phyloP scores from a whole-genome alignment of 2,888 invertebrate genomes.

The Clepsis dumicolana region DNA sequence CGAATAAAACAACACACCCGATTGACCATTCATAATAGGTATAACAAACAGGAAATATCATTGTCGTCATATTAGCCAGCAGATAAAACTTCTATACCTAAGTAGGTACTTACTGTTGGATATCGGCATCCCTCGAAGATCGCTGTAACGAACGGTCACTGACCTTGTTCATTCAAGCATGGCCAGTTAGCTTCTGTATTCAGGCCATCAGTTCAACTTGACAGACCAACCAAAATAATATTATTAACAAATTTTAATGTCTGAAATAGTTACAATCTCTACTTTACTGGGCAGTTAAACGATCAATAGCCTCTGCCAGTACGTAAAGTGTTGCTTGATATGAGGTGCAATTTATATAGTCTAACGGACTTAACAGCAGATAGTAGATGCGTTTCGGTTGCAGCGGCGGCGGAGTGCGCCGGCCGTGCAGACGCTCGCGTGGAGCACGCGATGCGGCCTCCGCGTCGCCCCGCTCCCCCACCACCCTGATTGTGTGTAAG shows the following conservation, averaged over 20 bases:
- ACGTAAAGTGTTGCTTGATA: not conserved
- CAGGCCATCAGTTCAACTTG: not conserved
- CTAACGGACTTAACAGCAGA: slow-evolving; percentile 11
- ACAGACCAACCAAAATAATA: not conserved
- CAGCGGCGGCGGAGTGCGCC: slow-evolving; percentile 44
- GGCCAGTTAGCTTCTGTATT: not conserved
- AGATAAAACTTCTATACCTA: too few relatives aligned
- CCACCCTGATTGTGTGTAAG: slow-evolving; percentile 41
- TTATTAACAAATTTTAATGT: not conserved
- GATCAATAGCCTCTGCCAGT: too few relatives aligned
- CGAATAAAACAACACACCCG: not conserved
- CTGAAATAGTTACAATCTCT: too few relatives aligned
- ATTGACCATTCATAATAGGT: not conserved
- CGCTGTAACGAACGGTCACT: not conserved
- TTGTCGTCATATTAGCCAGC: not conserved
- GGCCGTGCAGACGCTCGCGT: slow-evolving; percentile 45
- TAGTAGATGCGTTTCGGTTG: slow-evolving; percentile 27
- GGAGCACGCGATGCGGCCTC: slow-evolving; percentile 45
- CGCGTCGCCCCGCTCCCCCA: slow-evolving; percentile 15
- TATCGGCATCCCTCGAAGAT: not conserved
- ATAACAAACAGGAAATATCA: not conserved
- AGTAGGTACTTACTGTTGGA: not conserved
- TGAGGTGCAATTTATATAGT: slow-evolving; percentile 9
- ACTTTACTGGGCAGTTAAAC: not conserved
- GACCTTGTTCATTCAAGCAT: not conserved